Evolutionary conservation across 2,888 invertebrate species (phyloP).

Genomic region (Spodoptera exigua): DNA sequence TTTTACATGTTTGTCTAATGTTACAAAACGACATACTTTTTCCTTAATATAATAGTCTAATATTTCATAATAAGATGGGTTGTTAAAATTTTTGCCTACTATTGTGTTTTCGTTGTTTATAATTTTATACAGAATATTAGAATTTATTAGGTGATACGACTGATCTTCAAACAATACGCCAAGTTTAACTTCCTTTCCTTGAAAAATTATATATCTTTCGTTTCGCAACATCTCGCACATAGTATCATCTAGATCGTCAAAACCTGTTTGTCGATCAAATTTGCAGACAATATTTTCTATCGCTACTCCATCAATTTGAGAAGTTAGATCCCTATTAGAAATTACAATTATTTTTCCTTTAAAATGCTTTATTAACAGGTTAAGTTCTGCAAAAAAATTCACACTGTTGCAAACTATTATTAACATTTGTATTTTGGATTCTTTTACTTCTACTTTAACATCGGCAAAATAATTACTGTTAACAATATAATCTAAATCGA

Average conservation of each 20-base stretch:
- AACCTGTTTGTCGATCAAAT: slow-evolving; percentile 23
- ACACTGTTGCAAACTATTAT: slow-evolving; percentile 24
- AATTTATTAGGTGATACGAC: slow-evolving; percentile 28
- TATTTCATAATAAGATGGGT: slow-evolving; percentile 28
- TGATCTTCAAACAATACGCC: slow-evolving; percentile 14
- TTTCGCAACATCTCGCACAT: slow-evolving; percentile 27
- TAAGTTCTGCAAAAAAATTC: slow-evolving; percentile 6
- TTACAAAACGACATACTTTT: slow-evolving; percentile 37
- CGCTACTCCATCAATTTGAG: neutral
- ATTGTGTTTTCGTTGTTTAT: slow-evolving; percentile 36
- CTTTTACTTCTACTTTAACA: slow-evolving; percentile 21
- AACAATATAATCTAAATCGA: slow-evolving; percentile 40
- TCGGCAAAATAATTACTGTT: slow-evolving; percentile 33
- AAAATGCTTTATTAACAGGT: slow-evolving; percentile 15
- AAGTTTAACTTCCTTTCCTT: slow-evolving; percentile 31
- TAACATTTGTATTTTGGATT: slow-evolving; percentile 11
- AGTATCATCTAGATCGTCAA: slow-evolving; percentile 21
- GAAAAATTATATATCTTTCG: slow-evolving; percentile 37
- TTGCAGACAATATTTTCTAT: slow-evolving; percentile 1
- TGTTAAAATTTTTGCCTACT: slow-evolving; percentile 28
- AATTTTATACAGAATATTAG: slow-evolving; percentile 31
- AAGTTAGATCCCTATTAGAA: slow-evolving; percentile 3
- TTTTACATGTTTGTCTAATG: slow-evolving; percentile 8
- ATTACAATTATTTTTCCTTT: slow-evolving; percentile 38
- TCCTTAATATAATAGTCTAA: slow-evolving; percentile 34